Evolutionary conservation across 2,113 vertebrate genomes (phyloP), one percentile per base, ranked within the genome.

Genomic region (Procavia capensis): DNA sequence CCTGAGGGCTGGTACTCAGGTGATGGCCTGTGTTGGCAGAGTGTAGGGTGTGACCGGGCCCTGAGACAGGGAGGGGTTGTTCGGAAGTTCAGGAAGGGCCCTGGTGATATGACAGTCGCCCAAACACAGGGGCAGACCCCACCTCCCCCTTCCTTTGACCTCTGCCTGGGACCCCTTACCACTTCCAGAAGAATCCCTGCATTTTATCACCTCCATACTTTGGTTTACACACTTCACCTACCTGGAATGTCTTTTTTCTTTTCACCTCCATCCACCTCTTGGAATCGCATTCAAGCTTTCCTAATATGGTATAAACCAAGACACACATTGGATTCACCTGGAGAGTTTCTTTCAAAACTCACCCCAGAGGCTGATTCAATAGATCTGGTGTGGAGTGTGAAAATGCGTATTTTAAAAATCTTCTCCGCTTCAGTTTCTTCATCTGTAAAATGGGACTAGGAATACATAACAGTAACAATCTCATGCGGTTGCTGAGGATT

Each of bases 381-480:
- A 47, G 57, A 29, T 59, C 13, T 78, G 50, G 64, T n/a, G 27
- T 61, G 78, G 24, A 34, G 22, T 27, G 7, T 24, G 81, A 34
- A 34, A 0, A 4, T 16, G 5, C 70, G 16, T 29, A 29, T 87
- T 91, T 43, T 43, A 34, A 43, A 43, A 90, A 59, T 79, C 75
- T 70, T 2, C 41, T 72, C 20, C n/a, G 25, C 41, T 75, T 97
- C 68, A 88, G 14, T 84, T 90, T 91, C 63, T 64, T 83, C 34
- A 39, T 41, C 81, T 68, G 39, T 76, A 59, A 90, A 81, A 81
- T 85, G 88, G 39, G 22, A 13, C 47, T 24, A 22, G 39, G 66
- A 36, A 59, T 39, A 59, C 41, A 43, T 66, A n/a, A 29, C 41
- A 43, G 16, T 29, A 78, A 31, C 17, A 78, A 89, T 7, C 20